phyloP scores from a whole-genome alignment of 2,888 invertebrate genomes.

The Diaphora mendica region DNA sequence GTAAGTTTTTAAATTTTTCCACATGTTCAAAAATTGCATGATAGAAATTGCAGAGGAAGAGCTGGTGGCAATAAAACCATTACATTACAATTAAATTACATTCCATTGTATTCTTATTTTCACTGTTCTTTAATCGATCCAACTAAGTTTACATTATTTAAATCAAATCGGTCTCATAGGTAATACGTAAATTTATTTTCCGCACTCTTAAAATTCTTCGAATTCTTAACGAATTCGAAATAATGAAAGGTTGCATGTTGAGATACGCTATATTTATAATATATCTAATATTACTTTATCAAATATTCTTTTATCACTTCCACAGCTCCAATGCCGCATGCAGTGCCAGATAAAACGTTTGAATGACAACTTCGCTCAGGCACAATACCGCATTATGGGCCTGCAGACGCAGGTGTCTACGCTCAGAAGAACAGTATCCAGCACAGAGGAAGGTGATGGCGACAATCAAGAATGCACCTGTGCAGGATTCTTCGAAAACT shows the following conservation, averaged over 20 bases:
- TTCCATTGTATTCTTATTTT: background rate
- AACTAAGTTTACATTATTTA: no score
- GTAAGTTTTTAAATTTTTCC: conserved; percentile 49
- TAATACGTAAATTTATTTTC: no score
- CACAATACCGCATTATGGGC: conserved; percentile 88
- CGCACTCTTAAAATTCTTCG: no score
- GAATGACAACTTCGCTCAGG: conserved; percentile 90
- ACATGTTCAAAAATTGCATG: no score
- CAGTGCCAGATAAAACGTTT: conserved; percentile 89
- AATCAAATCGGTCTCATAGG: no score
- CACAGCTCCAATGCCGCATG: conserved; percentile 89
- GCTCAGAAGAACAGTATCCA: conserved; percentile 79
- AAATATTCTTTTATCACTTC: background rate
- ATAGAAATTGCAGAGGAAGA: no score
- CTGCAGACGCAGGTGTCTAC: conserved; percentile 89
- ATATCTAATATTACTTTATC: background rate
- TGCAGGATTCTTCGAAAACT: conserved; percentile 69
- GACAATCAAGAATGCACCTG: conserved; percentile 71
- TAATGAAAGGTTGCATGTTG: no score
- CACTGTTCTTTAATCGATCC: background rate
- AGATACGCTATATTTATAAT: no score
- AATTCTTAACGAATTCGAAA: no score
- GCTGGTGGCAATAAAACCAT: no score
- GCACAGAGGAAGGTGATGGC: conserved; percentile 65
- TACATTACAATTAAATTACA: no score